Evolutionary conservation across 2,797 vertebrate genomes (phyloP).

Genomic region (Crocidura indochinensis): DNA sequence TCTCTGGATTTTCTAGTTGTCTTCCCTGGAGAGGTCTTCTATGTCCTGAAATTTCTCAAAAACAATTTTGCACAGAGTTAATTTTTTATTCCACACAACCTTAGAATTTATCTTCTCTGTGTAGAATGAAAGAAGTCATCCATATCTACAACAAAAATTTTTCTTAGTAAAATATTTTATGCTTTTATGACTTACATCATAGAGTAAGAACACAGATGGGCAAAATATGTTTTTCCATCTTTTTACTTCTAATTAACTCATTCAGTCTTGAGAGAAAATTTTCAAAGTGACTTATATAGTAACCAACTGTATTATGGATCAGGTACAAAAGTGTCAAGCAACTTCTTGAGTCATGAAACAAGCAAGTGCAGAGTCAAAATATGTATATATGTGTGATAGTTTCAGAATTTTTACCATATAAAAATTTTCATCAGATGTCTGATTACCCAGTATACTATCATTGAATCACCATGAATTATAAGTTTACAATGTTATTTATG

Average conservation of each 20-base stretch:
- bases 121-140: background rate
- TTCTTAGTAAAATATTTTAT: background rate
- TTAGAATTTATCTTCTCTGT: background rate
- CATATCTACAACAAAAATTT: background rate
- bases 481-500: too few species aligned
- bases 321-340: background rate
- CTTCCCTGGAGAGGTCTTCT: background rate
- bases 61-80: background rate
- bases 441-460: background rate
- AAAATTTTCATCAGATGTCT: background rate
- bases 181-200: background rate
- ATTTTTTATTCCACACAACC: background rate
- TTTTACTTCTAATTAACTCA: conserved; percentile 28
- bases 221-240: background rate
- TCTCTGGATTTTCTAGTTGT: background rate
- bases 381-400: background rate
- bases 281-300: conserved; percentile 3
- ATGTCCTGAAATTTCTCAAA: background rate
- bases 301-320: conserved; percentile 7
- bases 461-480: too few species aligned
- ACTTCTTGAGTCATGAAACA: background rate
- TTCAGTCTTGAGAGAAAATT: background rate
- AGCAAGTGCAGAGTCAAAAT: background rate
- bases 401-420: background rate
- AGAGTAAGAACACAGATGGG: background rate